Evolutionary conservation across 2,113 vertebrate species (phyloP).

Genomic region (Empidonax traillii): DNA sequence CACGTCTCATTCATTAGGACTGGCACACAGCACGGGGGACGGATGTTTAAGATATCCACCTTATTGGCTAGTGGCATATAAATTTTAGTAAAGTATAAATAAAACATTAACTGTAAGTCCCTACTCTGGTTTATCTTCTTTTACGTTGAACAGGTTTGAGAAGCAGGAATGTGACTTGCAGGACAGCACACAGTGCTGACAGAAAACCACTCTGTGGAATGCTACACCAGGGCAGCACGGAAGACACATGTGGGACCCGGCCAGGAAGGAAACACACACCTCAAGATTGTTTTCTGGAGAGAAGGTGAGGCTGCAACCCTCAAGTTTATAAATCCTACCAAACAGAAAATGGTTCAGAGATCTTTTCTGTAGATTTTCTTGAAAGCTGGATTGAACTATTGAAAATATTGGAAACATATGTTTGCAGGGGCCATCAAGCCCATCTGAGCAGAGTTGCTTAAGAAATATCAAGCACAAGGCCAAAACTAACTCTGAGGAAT

Average conservation of each 20-base stretch:
- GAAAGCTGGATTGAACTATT: background rate
- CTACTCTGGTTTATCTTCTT: background rate
- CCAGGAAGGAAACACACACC: background rate
- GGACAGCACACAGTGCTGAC: background rate
- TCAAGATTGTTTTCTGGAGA: background rate
- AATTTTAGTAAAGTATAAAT: background rate
- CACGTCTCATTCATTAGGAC: background rate
- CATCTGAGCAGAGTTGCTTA: background rate
- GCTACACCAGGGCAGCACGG: accelerated
- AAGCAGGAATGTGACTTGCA: background rate
- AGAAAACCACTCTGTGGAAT: background rate
- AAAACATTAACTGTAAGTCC: background rate
- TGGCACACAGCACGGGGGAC: background rate
- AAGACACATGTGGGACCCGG: accelerated
- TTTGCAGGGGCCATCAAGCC: background rate
- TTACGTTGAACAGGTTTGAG: background rate
- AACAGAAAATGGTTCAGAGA: background rate
- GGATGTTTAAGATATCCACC: background rate
- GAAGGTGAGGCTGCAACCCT: background rate
- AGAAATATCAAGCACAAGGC: background rate
- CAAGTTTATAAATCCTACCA: background rate
- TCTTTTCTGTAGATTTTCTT: background rate
- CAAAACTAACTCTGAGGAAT: constrained; percentile 23
- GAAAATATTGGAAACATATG: constrained; percentile 55
- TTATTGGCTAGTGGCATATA: background rate